Conservation (phyloP, 2,113 vertebrate genomes). For the Hippopotamus amphibius region DNA sequence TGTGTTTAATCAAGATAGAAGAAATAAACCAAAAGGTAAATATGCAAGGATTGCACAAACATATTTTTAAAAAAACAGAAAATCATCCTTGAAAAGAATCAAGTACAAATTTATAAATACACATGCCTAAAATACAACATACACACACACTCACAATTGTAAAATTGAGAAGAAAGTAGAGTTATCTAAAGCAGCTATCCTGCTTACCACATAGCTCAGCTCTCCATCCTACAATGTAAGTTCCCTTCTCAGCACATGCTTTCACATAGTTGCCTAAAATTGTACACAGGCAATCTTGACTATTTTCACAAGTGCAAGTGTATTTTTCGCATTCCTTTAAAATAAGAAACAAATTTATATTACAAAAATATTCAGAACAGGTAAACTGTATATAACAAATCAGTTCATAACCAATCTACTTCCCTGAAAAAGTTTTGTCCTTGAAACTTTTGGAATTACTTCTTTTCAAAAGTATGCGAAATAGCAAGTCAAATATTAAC, state of each 20-base stretch:
- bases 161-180: background rate
- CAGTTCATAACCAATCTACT: background rate
- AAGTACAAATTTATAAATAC: background rate
- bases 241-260: slow-evolving; percentile 78
- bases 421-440: background rate
- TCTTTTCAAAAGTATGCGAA: background rate
- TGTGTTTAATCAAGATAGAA: slow-evolving; percentile 10
- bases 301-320: slow-evolving; percentile 80
- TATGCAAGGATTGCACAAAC: background rate
- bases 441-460: background rate
- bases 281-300: slow-evolving; percentile 75
- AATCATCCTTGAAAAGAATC: background rate
- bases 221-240: slow-evolving; percentile 73
- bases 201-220: slow-evolving; percentile 74
- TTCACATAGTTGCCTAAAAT: slow-evolving; percentile 82
- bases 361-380: background rate
- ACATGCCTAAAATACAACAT: background rate
- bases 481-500: background rate
- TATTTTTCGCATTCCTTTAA: slow-evolving; percentile 82
- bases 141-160: background rate
- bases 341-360: slow-evolving; percentile 46
- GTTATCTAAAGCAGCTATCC: background rate
- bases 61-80: background rate
- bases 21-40: background rate
- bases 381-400: background rate